Percentiles rank a stretch among this genome's conserved stretches.
Evolutionary conservation across 2,113 vertebrate species (phyloP).

Genomic region (Brachypodius melanocephalos): DNA sequence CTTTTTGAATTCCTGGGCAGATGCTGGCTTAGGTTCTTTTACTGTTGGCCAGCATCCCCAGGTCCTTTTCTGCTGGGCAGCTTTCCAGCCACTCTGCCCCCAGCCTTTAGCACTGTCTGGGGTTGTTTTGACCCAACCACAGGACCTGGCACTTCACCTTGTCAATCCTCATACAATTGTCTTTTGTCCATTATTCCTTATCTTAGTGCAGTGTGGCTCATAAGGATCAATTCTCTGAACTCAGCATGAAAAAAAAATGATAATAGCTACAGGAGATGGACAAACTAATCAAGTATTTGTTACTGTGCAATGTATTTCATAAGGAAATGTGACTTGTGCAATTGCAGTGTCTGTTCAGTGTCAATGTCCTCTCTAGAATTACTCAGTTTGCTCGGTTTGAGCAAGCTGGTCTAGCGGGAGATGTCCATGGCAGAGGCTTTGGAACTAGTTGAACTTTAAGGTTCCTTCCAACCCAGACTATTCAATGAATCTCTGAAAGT

Average conservation of each 20-base stretch:
- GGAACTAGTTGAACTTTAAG: not conserved
- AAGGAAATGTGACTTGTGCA: not conserved
- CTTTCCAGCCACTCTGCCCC: not conserved
- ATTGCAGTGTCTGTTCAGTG: not conserved
- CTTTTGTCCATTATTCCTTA: not conserved
- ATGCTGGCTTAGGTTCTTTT: not conserved
- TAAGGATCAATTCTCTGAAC: not conserved
- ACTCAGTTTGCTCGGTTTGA: not conserved
- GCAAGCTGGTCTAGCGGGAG: not conserved
- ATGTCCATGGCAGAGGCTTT: not conserved
- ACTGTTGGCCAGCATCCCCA: not conserved
- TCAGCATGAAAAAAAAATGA: not conserved
- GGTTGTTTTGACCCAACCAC: not conserved
- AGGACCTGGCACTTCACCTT: not conserved
- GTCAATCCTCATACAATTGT: rapidly evolving
- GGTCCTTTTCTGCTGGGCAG: not conserved
- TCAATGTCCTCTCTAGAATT: not conserved
- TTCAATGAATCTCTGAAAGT: not conserved
- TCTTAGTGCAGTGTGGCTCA: not conserved
- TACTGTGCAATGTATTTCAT: not conserved
- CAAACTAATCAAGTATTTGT: not conserved
- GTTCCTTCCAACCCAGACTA: not conserved
- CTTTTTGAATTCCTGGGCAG: not conserved
- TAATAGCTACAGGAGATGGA: not conserved
- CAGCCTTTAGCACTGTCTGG: not conserved